These are phyloP conservation scores for Steatornis caripensis DNA, from an alignment of 2,113 vertebrate genomes.

Conservation along the genomic window DNA sequence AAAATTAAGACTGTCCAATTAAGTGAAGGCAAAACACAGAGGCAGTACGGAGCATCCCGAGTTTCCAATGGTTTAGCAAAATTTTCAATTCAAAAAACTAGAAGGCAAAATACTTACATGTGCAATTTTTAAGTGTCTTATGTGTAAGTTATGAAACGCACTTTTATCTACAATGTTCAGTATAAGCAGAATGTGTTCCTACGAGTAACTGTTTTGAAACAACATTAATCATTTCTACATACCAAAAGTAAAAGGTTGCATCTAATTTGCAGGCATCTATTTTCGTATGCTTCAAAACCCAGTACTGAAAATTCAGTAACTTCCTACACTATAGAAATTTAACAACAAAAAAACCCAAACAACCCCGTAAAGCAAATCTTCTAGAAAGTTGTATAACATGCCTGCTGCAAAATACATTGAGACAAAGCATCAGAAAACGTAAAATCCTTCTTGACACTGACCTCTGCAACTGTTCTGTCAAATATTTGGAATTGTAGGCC, in stretches of 20 bases:
- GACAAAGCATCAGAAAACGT: neutral
- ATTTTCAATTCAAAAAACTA: neutral
- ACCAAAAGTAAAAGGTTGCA: neutral
- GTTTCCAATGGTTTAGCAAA: neutral
- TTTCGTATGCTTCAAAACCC: neutral
- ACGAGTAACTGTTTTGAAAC: neutral
- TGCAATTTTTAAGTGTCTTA: neutral
- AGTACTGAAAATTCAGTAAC: neutral
- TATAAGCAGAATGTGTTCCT: neutral
- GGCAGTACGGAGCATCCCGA: neutral
- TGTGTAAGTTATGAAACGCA: neutral
- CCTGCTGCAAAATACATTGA: neutral
- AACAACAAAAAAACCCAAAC: neutral
- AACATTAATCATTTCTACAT: slow-evolving; percentile 24
- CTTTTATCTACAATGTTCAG: neutral
- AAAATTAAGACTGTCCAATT: neutral
- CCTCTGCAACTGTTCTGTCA: neutral
- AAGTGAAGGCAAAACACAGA: slow-evolving; percentile 2
- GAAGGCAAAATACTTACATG: neutral
- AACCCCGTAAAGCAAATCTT: neutral
- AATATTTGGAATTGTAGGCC: neutral
- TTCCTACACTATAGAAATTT: neutral
- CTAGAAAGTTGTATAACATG: neutral
- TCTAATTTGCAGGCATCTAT: neutral
- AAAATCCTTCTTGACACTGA: neutral